Evolutionary conservation across 2,888 invertebrate species (phyloP).

Genomic region (Rhagium mordax): DNA sequence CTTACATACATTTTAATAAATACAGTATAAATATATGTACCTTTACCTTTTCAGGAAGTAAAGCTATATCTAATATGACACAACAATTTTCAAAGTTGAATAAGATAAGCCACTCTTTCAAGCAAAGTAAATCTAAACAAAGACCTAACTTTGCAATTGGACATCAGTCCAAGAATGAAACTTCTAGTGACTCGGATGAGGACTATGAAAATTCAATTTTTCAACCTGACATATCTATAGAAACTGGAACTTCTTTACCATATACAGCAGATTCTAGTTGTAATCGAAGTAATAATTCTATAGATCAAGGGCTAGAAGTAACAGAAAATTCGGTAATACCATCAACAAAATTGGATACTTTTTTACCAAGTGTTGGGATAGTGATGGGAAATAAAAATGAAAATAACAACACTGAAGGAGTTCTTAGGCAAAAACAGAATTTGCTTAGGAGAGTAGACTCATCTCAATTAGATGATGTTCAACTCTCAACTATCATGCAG

Average conservation of each 20-base stretch:
- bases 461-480: slow-evolving; percentile 66
- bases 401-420: slow-evolving; percentile 46
- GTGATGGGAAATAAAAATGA: slow-evolving; percentile 70
- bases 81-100: slow-evolving; percentile 91
- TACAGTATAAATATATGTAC: neutral
- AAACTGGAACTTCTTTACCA: slow-evolving; percentile 51
- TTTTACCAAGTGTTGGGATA: slow-evolving; percentile 78
- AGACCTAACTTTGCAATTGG: slow-evolving; percentile 71
- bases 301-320: slow-evolving; percentile 63
- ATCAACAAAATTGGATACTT: slow-evolving; percentile 68
- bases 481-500: slow-evolving; percentile 68
- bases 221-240: slow-evolving; percentile 62
- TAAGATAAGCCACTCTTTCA: slow-evolving; percentile 78
- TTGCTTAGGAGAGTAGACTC: slow-evolving; percentile 66
- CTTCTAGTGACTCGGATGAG: slow-evolving; percentile 76
- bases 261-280: slow-evolving; percentile 56
- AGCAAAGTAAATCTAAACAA: slow-evolving; percentile 72
- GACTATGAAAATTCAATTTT: slow-evolving; percentile 76
- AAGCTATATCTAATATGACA: slow-evolving; percentile 88
- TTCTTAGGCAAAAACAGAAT: slow-evolving; percentile 69
- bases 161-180: slow-evolving; percentile 62
- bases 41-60: slow-evolving; percentile 76
- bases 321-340: slow-evolving; percentile 57
- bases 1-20: neutral
- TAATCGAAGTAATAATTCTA: slow-evolving; percentile 46